These are phyloP conservation scores for Pterocles orientalis DNA, from an alignment of 2,113 vertebrate genomes.

Conservation along the genomic window DNA sequence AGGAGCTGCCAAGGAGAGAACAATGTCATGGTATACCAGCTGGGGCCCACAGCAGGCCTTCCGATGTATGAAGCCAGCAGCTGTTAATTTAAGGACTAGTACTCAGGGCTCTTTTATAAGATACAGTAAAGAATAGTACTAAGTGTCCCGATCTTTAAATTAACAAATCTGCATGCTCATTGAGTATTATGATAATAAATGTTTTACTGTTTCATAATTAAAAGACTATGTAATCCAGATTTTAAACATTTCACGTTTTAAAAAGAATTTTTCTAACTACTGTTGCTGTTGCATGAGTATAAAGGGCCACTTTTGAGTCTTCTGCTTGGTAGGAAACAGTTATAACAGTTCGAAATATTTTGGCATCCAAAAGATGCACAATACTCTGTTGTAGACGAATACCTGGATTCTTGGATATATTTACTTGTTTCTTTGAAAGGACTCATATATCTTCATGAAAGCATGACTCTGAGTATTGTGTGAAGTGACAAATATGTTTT, in stretches of 20 bases:
- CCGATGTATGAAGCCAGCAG: background rate
- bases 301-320: background rate
- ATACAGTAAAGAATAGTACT: background rate
- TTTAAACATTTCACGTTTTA: background rate
- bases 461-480: background rate
- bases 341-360: background rate
- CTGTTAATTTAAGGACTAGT: background rate
- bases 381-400: background rate
- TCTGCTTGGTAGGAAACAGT: background rate
- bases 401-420: background rate
- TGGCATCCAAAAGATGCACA: background rate
- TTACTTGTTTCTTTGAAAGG: background rate
- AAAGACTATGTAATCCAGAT: background rate
- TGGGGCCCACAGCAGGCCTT: background rate
- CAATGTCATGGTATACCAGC: background rate
- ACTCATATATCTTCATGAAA: background rate
- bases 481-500: background rate
- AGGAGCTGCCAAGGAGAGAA: background rate
- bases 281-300: background rate
- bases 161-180: background rate
- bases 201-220: background rate
- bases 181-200: background rate
- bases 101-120: background rate
- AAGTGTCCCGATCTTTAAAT: background rate
- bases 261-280: background rate